Percentiles rank a stretch among this genome's conserved stretches.
Evolutionary conservation across 2,797 vertebrate species (phyloP).

Genomic region (Sebastes elongatus): DNA sequence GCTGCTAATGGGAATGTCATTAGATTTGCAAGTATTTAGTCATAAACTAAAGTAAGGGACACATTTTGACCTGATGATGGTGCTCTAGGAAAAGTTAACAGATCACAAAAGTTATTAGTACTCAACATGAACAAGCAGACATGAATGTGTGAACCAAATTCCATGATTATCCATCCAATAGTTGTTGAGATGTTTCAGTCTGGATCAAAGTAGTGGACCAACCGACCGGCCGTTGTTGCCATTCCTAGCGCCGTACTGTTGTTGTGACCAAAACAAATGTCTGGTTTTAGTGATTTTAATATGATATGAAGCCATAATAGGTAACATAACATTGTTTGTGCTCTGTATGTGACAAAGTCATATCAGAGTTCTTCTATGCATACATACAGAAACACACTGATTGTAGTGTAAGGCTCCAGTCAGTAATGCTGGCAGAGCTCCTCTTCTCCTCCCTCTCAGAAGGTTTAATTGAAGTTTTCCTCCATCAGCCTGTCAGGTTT

Average conservation of each 20-base stretch:
- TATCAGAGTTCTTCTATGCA: background rate
- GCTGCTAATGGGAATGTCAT: no score
- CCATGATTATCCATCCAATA: background rate
- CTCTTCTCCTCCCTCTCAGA: background rate
- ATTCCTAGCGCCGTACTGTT: background rate
- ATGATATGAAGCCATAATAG: background rate
- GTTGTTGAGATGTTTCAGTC: no score
- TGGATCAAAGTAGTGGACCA: background rate
- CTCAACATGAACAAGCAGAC: background rate
- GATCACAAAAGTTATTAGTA: background rate
- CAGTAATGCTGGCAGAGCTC: background rate
- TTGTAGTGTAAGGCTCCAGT: background rate
- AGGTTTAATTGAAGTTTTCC: conserved; percentile 27
- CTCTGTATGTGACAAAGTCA: background rate
- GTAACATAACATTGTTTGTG: background rate
- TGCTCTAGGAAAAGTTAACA: background rate
- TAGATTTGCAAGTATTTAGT: no score
- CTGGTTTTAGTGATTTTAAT: no score
- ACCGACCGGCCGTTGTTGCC: background rate
- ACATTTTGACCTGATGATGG: background rate
- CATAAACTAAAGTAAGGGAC: no score
- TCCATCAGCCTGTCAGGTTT: conserved; percentile 19
- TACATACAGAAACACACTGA: background rate
- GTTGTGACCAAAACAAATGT: no score
- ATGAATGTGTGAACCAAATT: background rate